Percentiles rank a stretch among this genome's conserved stretches.
These are phyloP conservation scores for Betta splendens DNA, from an alignment of 2,797 vertebrate species.

Conservation along the genomic window DNA sequence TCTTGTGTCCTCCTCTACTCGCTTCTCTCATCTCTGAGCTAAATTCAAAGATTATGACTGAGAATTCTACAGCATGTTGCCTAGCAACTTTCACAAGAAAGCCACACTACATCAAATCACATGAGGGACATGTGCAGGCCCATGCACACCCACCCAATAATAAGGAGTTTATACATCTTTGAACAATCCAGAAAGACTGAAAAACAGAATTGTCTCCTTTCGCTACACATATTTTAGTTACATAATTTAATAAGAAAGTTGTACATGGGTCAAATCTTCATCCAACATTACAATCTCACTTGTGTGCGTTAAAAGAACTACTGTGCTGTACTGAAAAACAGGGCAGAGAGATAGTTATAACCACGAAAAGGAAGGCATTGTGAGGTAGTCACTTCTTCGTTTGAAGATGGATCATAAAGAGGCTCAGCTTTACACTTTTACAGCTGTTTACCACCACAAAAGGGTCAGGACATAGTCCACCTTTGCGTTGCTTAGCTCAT, in stretches of 20 bases:
- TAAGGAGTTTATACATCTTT: slow-evolving; percentile 43
- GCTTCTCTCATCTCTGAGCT: slow-evolving; percentile 53
- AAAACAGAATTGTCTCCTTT: slow-evolving; percentile 36
- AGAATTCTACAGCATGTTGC: slow-evolving; percentile 77
- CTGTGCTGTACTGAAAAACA: slow-evolving; percentile 11
- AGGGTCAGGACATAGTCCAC: slow-evolving; percentile 46
- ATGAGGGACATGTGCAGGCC: slow-evolving; percentile 62
- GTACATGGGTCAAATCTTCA: no score
- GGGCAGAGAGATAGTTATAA: slow-evolving; percentile 18
- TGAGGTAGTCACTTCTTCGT: slow-evolving; percentile 35
- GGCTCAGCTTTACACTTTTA: slow-evolving; percentile 56
- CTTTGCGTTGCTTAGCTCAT: slow-evolving; percentile 26
- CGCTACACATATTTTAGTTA: slow-evolving; percentile 21
- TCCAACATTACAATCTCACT: slow-evolving; percentile 11
- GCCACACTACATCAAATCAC: slow-evolving; percentile 75
- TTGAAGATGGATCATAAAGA: slow-evolving; percentile 58
- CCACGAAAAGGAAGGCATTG: slow-evolving; percentile 28
- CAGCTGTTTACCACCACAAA: slow-evolving; percentile 65
- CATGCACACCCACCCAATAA: slow-evolving; percentile 50
- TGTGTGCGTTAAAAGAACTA: slow-evolving; percentile 24
- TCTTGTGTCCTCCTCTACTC: slow-evolving; percentile 54
- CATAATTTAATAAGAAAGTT: slow-evolving; percentile 15
- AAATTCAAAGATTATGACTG: slow-evolving; percentile 73
- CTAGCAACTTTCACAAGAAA: slow-evolving; percentile 81
- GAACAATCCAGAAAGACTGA: slow-evolving; percentile 31